Evolutionary conservation across 1,140 invertebrate species (phyloP).

Genomic region (Drosophila dunni): DNA sequence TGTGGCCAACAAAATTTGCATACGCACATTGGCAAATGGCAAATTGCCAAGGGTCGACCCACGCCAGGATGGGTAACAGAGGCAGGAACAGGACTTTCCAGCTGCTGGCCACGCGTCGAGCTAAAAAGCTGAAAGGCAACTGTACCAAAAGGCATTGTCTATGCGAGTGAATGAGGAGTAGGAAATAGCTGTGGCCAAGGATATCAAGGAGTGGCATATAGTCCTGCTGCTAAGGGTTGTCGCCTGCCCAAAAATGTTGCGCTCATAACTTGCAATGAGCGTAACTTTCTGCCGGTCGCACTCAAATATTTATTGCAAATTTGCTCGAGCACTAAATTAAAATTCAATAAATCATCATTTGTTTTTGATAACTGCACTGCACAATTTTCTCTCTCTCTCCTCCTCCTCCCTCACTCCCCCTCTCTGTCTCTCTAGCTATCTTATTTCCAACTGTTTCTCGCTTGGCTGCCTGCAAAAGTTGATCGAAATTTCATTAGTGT

Average conservation of each 20-base stretch:
- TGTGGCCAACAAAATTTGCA: constrained; percentile 75
- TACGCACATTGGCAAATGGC: constrained; percentile 69
- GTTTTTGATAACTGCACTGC: constrained; percentile 59
- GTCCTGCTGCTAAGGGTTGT: constrained; percentile 2
- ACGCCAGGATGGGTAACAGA: constrained; percentile 6
- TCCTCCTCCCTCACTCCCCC: not conserved
- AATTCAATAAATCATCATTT: constrained; percentile 83
- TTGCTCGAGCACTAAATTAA: constrained; percentile 74
- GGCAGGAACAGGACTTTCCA: constrained; percentile 3
- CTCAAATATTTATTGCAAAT: constrained; percentile 82
- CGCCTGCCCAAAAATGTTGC: constrained; percentile 16
- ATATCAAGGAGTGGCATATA: constrained; percentile 3
- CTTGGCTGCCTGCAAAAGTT: constrained; percentile 58
- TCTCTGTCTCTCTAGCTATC: not conserved
- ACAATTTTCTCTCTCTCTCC: not conserved
- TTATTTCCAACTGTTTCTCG: not conserved
- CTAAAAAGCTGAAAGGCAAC: constrained; percentile 72
- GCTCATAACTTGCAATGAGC: constrained; percentile 69
- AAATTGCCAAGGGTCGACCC: constrained; percentile 35
- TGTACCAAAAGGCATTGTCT: constrained; percentile 49
- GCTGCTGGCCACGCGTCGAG: constrained; percentile 63
- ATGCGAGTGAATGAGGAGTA: not conserved
- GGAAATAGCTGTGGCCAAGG: constrained; percentile 1
- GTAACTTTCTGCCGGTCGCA: constrained; percentile 64
- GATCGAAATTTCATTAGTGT: constrained; percentile 81